Evolutionary conservation across 2,113 vertebrate species (phyloP).

Genomic region (Lepus europaeus): DNA sequence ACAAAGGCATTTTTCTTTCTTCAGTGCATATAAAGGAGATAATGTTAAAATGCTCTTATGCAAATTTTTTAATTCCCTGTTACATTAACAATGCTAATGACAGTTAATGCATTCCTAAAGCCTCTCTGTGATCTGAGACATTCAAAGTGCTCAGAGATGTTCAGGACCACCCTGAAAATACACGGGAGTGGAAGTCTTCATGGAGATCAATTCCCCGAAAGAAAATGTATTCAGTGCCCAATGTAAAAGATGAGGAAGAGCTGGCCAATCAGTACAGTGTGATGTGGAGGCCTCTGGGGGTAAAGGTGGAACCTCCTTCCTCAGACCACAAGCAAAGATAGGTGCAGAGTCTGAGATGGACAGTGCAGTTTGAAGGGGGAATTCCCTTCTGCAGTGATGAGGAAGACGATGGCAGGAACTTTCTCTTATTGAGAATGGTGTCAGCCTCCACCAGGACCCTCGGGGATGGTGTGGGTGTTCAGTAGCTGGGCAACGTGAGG

Average conservation of each 20-base stretch:
- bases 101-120: slow-evolving; percentile 16
- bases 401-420: background rate
- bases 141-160: background rate
- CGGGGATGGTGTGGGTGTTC: fast-evolving
- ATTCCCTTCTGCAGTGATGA: background rate
- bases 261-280: fast-evolving
- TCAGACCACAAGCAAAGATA: background rate
- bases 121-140: background rate
- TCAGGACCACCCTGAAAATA: background rate
- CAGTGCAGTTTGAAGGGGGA: background rate
- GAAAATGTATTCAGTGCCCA: background rate
- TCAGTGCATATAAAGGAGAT: background rate
- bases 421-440: background rate
- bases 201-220: background rate
- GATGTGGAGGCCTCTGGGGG: background rate
- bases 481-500: too few species aligned
- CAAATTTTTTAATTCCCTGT: slow-evolving; percentile 42
- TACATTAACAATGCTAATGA: slow-evolving; percentile 70
- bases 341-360: too few species aligned
- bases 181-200: background rate
- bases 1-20: slow-evolving; percentile 32
- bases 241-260: background rate
- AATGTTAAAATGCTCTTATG: slow-evolving; percentile 58
- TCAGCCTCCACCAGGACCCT: background rate
- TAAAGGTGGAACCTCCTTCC: background rate